Base-by-base conservation (phyloP, 2,113 vertebrate genomes). In the Pollachius pollachius region DNA sequence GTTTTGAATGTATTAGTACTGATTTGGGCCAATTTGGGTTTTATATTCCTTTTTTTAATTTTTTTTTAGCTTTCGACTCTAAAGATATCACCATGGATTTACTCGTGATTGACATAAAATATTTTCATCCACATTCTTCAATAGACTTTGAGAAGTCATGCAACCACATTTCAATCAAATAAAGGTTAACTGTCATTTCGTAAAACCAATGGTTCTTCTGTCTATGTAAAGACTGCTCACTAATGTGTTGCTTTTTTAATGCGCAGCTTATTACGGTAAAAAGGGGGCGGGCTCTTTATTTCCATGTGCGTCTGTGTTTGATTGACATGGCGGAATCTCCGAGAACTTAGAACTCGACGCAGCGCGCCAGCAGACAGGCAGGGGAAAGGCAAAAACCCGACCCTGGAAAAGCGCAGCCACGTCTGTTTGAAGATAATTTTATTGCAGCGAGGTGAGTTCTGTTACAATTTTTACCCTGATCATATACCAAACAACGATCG, bases 251-350 rank as follows among this genome's bases (percentile, higher is more conserved):
- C 4, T 34, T 34, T 34, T 34, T 34, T 34, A 0, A 0, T 74
- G 80, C 83, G 71, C 77, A 0, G 25, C 52, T 8, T 15, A 70
- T 85, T 89, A 90, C 88, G 88, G 89, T 87, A 89, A 67, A 63
- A 72, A 60, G 60, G 61, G 21, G 89, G 87, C 84, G 89, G 88
- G 86, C 64, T 73, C n/a, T 75, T 82, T 25, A 61, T 65, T 74
- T 78, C 82, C 89, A 91, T 91, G 89, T 90, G 89, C 81, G 84
- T 87, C 68, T 85, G 76, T 21, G 64, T 89, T 85, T 91, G 88
- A 91, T 89, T 91, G 89, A 90, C 89, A 91, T 89, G 87, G 88
- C 85, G 87, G 86, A 91, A 86, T 88, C 81, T 89, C 74, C 52
- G 86, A 91, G 89, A 87, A 71, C 80, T 82, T 81, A 91, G 89